Percentiles rank a stretch among this genome's conserved stretches.
phyloP scores from a whole-genome alignment of 2,888 invertebrate genomes.

The Agriopis leucophaearia region DNA sequence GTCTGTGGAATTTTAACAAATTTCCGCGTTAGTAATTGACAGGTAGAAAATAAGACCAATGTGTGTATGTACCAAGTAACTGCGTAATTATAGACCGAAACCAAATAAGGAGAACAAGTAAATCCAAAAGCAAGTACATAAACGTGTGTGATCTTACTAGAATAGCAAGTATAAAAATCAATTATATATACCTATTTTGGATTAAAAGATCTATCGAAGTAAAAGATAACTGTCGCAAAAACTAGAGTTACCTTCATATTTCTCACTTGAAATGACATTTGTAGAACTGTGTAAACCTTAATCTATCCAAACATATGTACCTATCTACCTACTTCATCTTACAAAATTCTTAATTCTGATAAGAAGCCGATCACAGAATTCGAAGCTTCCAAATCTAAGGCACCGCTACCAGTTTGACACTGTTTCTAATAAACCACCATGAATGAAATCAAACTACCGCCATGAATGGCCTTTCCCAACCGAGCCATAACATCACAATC shows the following conservation, averaged over 20 bases:
- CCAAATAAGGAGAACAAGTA: neutral
- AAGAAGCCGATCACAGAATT: conserved; percentile 2
- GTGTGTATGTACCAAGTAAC: neutral
- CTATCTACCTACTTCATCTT: neutral
- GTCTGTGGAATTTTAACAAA: conserved; percentile 33
- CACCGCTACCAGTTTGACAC: conserved; percentile 14
- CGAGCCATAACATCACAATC: conserved; percentile 24
- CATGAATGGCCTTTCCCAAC: conserved; percentile 21
- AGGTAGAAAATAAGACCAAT: conserved; percentile 22
- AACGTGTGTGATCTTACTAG: too few species aligned
- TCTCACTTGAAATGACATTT: too few species aligned
- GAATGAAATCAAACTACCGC: conserved; percentile 20
- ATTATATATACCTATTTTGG: too few species aligned
- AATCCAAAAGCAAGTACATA: too few species aligned
- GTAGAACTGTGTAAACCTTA: too few species aligned
- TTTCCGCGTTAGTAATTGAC: conserved; percentile 31
- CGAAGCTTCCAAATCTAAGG: conserved; percentile 14
- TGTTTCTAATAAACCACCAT: conserved; percentile 24
- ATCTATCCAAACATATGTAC: too few species aligned
- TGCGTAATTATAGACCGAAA: neutral
- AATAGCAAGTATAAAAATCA: too few species aligned
- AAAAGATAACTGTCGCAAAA: too few species aligned
- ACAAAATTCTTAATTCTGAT: too few species aligned
- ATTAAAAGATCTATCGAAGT: too few species aligned
- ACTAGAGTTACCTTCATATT: too few species aligned